Conservation (phyloP, 1,140 invertebrate genomes). For the Radopholus similis region DNA sequence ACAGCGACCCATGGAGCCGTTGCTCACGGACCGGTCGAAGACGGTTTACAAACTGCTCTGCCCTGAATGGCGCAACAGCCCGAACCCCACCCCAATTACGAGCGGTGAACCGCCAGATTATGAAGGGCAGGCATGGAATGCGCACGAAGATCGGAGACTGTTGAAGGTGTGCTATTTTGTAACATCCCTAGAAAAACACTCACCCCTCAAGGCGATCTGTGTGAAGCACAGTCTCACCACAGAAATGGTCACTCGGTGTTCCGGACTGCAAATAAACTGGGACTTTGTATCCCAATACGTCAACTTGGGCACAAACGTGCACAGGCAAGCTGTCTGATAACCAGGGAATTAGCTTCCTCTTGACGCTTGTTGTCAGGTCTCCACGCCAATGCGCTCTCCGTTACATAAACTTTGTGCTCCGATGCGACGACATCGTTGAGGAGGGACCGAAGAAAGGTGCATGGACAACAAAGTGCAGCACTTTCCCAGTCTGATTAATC, state of each 20-base stretch:
- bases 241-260: background rate
- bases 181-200: background rate
- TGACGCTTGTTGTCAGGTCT: slow-evolving; percentile 16
- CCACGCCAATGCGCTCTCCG: slow-evolving; percentile 27
- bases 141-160: slow-evolving; percentile 19
- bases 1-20: background rate
- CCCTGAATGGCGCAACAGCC: slow-evolving; percentile 15
- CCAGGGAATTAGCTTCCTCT: slow-evolving; percentile 16
- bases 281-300: slow-evolving; percentile 32
- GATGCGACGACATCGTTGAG: slow-evolving; percentile 14
- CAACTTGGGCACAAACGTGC: slow-evolving; percentile 9
- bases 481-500: background rate
- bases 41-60: slow-evolving; percentile 7
- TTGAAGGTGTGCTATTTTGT: slow-evolving; percentile 7
- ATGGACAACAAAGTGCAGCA: background rate
- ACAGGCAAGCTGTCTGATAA: slow-evolving; percentile 12
- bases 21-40: background rate
- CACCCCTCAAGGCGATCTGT: background rate
- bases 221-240: background rate
- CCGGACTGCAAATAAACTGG: slow-evolving; percentile 24
- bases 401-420: slow-evolving; percentile 14
- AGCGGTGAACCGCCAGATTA: slow-evolving; percentile 13
- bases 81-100: background rate
- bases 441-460: background rate
- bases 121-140: slow-evolving; percentile 23